A percentile compares a stretch with the other conserved stretches of the same genome.
phyloP scores from a whole-genome alignment of 2,888 invertebrate species.

The Bibio marci region DNA sequence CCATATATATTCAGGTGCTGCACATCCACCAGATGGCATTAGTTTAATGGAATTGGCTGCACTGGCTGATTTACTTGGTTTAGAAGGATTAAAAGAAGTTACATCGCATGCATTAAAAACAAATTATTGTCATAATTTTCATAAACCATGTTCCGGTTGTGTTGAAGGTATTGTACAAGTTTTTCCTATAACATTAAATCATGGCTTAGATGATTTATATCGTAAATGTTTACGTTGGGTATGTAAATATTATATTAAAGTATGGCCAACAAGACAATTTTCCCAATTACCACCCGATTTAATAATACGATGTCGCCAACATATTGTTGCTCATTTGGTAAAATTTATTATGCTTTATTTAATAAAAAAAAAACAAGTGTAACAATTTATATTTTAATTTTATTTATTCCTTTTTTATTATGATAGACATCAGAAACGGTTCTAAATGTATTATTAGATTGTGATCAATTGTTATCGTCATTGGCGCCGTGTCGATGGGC shows the following conservation, averaged over 20 bases:
- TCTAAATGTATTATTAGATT: slow-evolving; percentile 66
- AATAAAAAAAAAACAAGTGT: background rate
- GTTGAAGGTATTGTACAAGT: slow-evolving; percentile 76
- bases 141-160: slow-evolving; percentile 82
- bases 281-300: slow-evolving; percentile 68
- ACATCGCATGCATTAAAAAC: slow-evolving; percentile 73
- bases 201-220: slow-evolving; percentile 74
- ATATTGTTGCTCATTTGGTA: slow-evolving; percentile 62
- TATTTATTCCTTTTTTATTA: slow-evolving; percentile 5
- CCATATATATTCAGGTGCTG: slow-evolving; percentile 87
- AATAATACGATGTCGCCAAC: slow-evolving; percentile 67
- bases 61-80: slow-evolving; percentile 72
- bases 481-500: slow-evolving; percentile 73
- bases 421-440: slow-evolving; percentile 57
- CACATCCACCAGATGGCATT: slow-evolving; percentile 72
- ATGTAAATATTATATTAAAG: slow-evolving; percentile 65
- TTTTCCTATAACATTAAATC: slow-evolving; percentile 66
- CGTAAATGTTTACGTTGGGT: slow-evolving; percentile 77
- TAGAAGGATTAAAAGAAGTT: slow-evolving; percentile 84
- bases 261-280: slow-evolving; percentile 86
- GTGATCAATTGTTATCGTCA: slow-evolving; percentile 61
- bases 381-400: background rate
- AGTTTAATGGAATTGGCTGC: slow-evolving; percentile 76
- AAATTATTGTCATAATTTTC: slow-evolving; percentile 88
- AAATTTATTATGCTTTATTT: slow-evolving; percentile 11